Evolutionary conservation across 1,140 invertebrate species (phyloP).

Genomic region (Trichonephila inaurata): DNA sequence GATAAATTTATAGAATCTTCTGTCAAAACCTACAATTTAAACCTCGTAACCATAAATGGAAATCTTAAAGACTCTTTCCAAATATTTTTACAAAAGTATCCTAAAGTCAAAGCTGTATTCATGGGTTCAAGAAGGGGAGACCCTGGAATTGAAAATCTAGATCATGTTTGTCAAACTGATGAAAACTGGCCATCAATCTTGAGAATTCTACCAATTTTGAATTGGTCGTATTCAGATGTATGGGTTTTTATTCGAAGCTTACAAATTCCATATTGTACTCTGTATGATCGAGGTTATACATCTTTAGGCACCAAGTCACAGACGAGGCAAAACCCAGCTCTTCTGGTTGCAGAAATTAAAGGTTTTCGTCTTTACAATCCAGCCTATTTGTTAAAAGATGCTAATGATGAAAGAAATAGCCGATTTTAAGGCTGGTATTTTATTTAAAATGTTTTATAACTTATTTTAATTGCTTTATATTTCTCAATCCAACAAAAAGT

Average conservation of each 20-base stretch:
- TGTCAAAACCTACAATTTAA: conserved; percentile 81
- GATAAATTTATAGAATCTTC: conserved; percentile 90
- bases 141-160: conserved; percentile 84
- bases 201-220: conserved; percentile 91
- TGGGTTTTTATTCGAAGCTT: conserved; percentile 92
- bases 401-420: conserved; percentile 87
- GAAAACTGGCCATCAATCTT: conserved; percentile 92
- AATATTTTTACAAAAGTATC: conserved; percentile 80
- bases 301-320: conserved; percentile 91
- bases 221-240: conserved; percentile 93
- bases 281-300: conserved; percentile 87
- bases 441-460: too few relatives aligned
- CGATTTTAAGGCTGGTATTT: conserved; percentile 79
- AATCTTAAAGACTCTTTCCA: conserved; percentile 29
- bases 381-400: conserved; percentile 88
- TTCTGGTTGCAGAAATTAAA: conserved; percentile 82
- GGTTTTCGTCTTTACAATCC: conserved; percentile 85
- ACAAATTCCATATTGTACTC: conserved; percentile 91
- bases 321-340: conserved; percentile 89
- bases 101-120: conserved; percentile 88
- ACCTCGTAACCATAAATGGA: conserved; percentile 37
- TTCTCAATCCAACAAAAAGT: too few relatives aligned
- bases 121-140: conserved; percentile 94
- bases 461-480: too few relatives aligned
- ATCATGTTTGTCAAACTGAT: conserved; percentile 85